phyloP scores from a whole-genome alignment of 2,113 vertebrate species.

The Cisticola juncidis region DNA sequence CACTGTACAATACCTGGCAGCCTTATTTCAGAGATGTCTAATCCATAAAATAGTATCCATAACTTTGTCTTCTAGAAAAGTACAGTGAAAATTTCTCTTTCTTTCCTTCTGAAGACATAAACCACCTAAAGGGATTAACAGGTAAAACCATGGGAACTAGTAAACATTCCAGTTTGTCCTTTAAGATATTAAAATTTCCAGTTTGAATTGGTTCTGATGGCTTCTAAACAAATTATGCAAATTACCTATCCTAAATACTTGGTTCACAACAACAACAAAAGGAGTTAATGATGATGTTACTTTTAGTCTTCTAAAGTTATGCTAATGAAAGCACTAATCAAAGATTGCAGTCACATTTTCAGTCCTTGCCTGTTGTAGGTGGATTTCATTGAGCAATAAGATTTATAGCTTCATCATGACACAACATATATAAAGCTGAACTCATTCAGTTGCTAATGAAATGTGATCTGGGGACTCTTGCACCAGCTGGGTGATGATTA shows the following conservation, averaged over 20 bases:
- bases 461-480: not conserved
- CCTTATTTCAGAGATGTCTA: not conserved
- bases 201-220: not conserved
- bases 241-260: not conserved
- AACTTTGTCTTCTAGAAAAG: not conserved
- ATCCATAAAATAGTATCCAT: not conserved
- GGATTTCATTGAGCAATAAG: not conserved
- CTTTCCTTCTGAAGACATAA: not conserved
- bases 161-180: not conserved
- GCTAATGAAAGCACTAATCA: constrained; percentile 13
- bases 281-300: not conserved
- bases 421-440: not conserved
- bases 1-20: not conserved
- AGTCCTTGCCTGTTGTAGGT: not conserved
- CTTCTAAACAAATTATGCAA: not conserved
- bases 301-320: not conserved
- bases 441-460: not conserved
- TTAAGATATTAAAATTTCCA: not conserved
- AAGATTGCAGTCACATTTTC: not conserved
- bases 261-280: not conserved
- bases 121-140: not conserved
- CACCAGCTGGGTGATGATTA: constrained; percentile 32
- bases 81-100: not conserved
- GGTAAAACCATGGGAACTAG: not conserved
- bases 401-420: not conserved